Conservation (phyloP, 2,113 vertebrate species). For the Lynx canadensis region DNA sequence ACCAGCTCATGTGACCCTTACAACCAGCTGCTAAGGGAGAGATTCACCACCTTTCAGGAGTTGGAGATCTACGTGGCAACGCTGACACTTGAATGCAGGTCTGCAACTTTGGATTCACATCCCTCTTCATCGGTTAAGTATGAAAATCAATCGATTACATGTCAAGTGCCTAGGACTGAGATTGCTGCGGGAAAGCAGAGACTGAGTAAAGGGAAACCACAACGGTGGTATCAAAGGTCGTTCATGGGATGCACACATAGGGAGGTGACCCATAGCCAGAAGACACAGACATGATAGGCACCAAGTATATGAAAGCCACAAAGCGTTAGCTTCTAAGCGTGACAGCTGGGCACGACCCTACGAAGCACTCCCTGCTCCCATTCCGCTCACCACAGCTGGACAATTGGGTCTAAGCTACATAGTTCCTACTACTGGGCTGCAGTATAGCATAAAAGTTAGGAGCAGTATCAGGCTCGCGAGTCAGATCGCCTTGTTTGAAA, state of each 20-base stretch:
- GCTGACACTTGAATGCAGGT: background rate
- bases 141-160: background rate
- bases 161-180: background rate
- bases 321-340: background rate
- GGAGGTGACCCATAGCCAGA: background rate
- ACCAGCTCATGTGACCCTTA: too few species aligned
- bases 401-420: background rate
- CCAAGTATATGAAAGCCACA: background rate
- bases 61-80: background rate
- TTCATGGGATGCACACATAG: accelerated
- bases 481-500: background rate
- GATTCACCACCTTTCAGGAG: background rate
- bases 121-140: background rate
- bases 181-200: background rate
- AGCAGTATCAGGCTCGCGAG: background rate
- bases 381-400: accelerated
- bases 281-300: background rate
- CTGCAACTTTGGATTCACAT: background rate
- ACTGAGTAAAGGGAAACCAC: background rate
- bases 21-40: background rate
- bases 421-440: too few species aligned
- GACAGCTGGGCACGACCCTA: background rate
- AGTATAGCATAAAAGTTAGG: background rate
- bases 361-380: background rate
- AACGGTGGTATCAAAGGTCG: background rate